A percentile compares a stretch with the other conserved stretches of the same genome.
Conservation (phyloP, 2,888 invertebrate genomes). For the Limnephilus rhombicus region DNA sequence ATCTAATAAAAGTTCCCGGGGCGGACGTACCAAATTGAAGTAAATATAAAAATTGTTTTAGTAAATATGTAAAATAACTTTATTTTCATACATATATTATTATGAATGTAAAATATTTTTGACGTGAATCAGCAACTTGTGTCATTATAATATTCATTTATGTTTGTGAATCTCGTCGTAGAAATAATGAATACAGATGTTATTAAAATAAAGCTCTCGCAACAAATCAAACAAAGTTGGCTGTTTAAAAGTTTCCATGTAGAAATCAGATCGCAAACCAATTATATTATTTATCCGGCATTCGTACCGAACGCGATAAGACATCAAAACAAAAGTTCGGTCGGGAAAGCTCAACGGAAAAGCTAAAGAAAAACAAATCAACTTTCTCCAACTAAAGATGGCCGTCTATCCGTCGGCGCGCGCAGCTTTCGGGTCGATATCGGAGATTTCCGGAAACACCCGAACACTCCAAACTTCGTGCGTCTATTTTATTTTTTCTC, state of each 20-base stretch:
- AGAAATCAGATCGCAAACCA: background rate
- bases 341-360: constrained; percentile 12
- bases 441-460: constrained; percentile 30
- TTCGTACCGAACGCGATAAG: background rate
- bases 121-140: background rate
- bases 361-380: constrained; percentile 35
- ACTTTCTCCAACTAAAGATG: constrained; percentile 46
- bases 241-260: background rate
- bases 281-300: background rate
- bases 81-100: too few species aligned
- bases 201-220: background rate
- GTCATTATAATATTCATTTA: background rate
- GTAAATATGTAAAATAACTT: too few species aligned
- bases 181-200: background rate
- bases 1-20: too few species aligned
- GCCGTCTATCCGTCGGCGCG: constrained; percentile 43
- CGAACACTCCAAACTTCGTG: constrained; percentile 46
- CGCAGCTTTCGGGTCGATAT: constrained; percentile 52
- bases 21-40: too few species aligned
- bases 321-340: background rate
- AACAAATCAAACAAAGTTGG: background rate
- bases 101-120: background rate
- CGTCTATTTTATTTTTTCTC: constrained; percentile 52
- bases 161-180: background rate
- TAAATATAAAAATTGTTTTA: too few species aligned